Evolutionary conservation across 2,888 invertebrate species (phyloP).

Genomic region (Tetragonula carbonaria): DNA sequence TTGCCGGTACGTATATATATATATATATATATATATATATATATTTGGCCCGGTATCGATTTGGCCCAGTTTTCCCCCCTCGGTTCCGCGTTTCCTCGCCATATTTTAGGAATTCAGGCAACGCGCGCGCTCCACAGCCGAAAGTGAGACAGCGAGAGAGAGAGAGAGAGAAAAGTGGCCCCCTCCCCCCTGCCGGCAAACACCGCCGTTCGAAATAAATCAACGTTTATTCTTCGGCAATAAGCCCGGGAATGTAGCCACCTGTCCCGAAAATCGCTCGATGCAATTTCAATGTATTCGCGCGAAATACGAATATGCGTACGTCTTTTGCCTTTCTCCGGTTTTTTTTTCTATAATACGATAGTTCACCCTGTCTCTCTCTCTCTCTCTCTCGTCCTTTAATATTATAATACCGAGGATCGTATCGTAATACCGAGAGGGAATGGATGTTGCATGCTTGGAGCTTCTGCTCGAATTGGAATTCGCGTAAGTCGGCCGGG

Average conservation of each 20-base stretch:
- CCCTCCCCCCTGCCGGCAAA: neutral
- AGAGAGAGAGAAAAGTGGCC: neutral
- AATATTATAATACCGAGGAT: too few relatives aligned
- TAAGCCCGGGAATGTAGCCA: constrained; percentile 47
- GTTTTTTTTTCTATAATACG: neutral
- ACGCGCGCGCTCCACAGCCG: constrained; percentile 11
- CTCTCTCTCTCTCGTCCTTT: too few relatives aligned
- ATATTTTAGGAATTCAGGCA: constrained; percentile 62
- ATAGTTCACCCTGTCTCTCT: too few relatives aligned
- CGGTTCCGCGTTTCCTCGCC: constrained; percentile 47
- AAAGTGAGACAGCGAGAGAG: too few relatives aligned
- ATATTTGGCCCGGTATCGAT: constrained; percentile 64
- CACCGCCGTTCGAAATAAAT: constrained; percentile 54
- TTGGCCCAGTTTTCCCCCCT: constrained; percentile 56
- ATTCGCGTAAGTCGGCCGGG: too few relatives aligned
- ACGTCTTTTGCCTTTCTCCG: constrained; percentile 28
- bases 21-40: neutral
- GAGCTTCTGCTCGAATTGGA: too few relatives aligned
- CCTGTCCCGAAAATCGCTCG: constrained; percentile 22
- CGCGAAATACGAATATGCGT: constrained; percentile 38
- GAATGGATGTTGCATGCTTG: too few relatives aligned
- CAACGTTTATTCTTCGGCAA: constrained; percentile 46
- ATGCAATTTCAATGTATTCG: constrained; percentile 54
- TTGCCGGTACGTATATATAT: constrained; percentile 20
- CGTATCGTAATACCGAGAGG: too few relatives aligned